A percentile compares a stretch with the other conserved stretches of the same genome.
These are phyloP conservation scores for Myathropa florea DNA, from an alignment of 2,888 invertebrate genomes.

Conservation along the genomic window DNA sequence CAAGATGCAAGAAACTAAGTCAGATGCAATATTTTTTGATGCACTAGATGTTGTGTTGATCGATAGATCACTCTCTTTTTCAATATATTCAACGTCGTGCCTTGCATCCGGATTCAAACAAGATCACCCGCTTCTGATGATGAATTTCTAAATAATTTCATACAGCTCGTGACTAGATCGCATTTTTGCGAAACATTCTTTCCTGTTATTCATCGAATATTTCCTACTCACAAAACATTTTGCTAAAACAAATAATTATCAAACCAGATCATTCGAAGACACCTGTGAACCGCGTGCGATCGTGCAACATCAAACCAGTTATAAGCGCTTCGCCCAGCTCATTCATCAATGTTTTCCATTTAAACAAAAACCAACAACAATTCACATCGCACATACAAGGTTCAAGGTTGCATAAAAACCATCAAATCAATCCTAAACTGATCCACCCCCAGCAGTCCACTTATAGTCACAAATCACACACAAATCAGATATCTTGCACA, in stretches of 20 bases:
- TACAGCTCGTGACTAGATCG: neutral
- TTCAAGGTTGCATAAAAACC: slow-evolving; percentile 23
- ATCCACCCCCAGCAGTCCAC: neutral
- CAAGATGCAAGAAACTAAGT: no score
- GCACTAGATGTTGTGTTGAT: no score
- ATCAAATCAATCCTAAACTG: neutral
- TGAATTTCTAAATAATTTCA: neutral
- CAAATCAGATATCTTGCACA: neutral
- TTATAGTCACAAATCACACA: neutral
- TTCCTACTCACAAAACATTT: no score
- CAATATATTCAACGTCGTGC: no score
- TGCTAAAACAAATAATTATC: neutral
- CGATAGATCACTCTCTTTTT: no score
- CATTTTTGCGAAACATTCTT: neutral
- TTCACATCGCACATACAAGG: neutral
- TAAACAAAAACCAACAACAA: neutral
- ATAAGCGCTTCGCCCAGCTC: neutral
- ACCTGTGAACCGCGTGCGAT: neutral
- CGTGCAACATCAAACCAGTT: neutral
- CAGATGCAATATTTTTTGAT: no score
- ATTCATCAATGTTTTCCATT: neutral
- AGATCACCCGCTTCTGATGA: neutral
- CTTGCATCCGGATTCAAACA: neutral
- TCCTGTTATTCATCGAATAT: no score
- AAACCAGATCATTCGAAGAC: neutral